phyloP scores from a whole-genome alignment of 2,797 vertebrate species.

The Gouania willdenowi region DNA sequence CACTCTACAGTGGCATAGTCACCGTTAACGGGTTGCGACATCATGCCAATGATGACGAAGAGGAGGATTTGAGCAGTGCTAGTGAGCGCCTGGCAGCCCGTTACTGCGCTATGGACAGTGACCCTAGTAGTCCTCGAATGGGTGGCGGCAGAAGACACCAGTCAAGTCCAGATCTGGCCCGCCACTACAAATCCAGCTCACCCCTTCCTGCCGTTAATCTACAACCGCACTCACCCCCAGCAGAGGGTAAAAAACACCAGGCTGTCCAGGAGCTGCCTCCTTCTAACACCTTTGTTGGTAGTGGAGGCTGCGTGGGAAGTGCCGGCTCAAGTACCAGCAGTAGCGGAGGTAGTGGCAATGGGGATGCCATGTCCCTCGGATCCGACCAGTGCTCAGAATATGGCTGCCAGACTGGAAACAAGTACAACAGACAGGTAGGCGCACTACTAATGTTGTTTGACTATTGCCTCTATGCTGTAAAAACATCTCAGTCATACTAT shows the following conservation, averaged over 20 bases:
- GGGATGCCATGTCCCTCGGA: slow-evolving; percentile 87
- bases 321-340: slow-evolving; percentile 74
- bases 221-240: slow-evolving; percentile 92
- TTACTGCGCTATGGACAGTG: slow-evolving; percentile 71
- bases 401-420: slow-evolving; percentile 91
- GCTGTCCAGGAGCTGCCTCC: slow-evolving; percentile 96
- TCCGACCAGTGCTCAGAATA: slow-evolving; percentile 98
- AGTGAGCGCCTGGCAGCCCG: slow-evolving; percentile 72
- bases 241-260: slow-evolving; percentile 93
- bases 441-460: neutral
- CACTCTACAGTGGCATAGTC: slow-evolving; percentile 92
- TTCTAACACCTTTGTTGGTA: slow-evolving; percentile 95
- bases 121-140: slow-evolving; percentile 86
- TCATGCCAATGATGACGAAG: slow-evolving; percentile 85
- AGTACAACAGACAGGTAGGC: slow-evolving; percentile 97
- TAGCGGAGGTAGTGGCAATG: slow-evolving; percentile 71
- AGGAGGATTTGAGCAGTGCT: slow-evolving; percentile 79
- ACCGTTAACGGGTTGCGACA: slow-evolving; percentile 88
- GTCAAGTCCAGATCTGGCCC: slow-evolving; percentile 91
- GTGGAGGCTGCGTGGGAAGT: slow-evolving; percentile 82
- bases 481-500: neutral
- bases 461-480: neutral
- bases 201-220: slow-evolving; percentile 93
- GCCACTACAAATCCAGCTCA: slow-evolving; percentile 96
- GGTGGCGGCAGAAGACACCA: slow-evolving; percentile 86